Evolutionary conservation across 2,888 invertebrate genomes (phyloP).

Genomic region (Drosophila peninsularis): DNA sequence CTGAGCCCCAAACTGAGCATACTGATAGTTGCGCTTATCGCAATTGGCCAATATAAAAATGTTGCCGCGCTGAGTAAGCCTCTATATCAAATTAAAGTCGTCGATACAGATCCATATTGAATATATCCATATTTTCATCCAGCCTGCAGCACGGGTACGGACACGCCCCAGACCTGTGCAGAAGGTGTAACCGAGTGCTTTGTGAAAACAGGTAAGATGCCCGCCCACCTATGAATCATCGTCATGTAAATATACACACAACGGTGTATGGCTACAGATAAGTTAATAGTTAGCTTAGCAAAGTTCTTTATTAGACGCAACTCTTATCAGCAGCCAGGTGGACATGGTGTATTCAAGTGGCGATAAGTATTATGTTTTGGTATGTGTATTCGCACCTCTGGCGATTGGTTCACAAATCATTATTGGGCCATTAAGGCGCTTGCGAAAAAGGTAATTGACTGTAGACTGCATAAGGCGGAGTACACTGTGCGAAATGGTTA

Average conservation of each 20-base stretch:
- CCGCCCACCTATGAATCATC: conserved; percentile 2
- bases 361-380: conserved; percentile 10
- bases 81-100: no score
- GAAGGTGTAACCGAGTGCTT: conserved; percentile 4
- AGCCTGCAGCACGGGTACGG: background rate
- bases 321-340: conserved; percentile 12
- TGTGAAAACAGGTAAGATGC: conserved; percentile 34
- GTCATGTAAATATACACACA: conserved; percentile 7
- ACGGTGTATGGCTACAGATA: conserved; percentile 8
- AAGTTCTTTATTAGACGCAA: conserved; percentile 9
- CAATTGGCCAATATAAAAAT: conserved; percentile 14
- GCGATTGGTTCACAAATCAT: conserved; percentile 2
- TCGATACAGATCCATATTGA: background rate
- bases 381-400: background rate
- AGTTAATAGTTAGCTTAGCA: conserved; percentile 9
- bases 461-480: background rate
- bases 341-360: background rate
- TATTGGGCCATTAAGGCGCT: background rate
- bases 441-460: background rate
- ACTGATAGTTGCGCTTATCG: conserved; percentile 41
- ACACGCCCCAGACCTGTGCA: background rate
- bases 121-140: background rate
- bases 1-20: conserved; percentile 13
- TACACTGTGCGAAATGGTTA: background rate
- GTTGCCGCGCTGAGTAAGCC: conserved; percentile 22